Percentiles rank a stretch among this genome's conserved stretches.
These are phyloP conservation scores for Cebus imitator DNA, from an alignment of 2,113 vertebrate genomes.

Conservation along the genomic window DNA sequence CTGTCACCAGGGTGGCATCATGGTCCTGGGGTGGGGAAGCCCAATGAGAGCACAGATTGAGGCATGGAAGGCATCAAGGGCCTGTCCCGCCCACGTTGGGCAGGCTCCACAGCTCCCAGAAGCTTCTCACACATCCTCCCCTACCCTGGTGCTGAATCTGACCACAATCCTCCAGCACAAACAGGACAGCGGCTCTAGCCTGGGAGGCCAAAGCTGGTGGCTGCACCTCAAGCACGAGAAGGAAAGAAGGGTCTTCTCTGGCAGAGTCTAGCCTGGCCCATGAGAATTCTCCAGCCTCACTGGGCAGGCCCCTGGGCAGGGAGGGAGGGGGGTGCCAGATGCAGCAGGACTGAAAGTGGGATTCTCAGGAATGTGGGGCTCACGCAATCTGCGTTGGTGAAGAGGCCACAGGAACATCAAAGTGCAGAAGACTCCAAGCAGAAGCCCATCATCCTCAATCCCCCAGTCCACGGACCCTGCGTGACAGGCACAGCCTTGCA, in stretches of 20 bases:
- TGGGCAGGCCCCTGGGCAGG: not conserved
- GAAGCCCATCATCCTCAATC: not conserved
- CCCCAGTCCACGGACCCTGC: not conserved
- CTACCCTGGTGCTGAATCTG: not conserved
- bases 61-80: accelerated
- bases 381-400: not conserved
- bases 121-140: not conserved
- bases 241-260: not conserved
- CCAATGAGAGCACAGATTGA: not conserved
- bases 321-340: not conserved
- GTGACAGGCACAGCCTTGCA: not conserved
- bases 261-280: not conserved
- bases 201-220: not conserved
- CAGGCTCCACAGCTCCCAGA: not conserved
- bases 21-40: not conserved
- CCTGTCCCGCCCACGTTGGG: not conserved
- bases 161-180: not conserved
- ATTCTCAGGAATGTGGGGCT: not conserved
- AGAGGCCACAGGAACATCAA: not conserved
- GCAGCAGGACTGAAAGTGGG: not conserved
- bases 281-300: not conserved
- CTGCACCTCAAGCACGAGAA: not conserved
- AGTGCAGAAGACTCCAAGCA: not conserved
- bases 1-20: not conserved
- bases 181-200: not conserved